Base-by-base conservation (phyloP, 1,140 invertebrate genomes). In the Bombyx mandarina region DNA sequence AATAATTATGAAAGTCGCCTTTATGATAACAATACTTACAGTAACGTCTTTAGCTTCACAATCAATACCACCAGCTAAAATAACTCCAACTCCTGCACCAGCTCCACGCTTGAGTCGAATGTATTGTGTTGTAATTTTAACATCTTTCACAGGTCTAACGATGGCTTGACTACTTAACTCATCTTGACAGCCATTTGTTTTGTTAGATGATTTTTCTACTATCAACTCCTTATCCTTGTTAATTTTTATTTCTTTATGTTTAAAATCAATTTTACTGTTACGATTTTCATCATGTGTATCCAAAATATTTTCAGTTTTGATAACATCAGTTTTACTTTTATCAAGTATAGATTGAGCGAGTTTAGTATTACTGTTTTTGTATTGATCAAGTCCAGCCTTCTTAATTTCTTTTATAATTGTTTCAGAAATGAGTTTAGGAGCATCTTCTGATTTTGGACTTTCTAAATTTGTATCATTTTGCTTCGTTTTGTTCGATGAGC, bases 1-100 rank as follows among this genome's bases (percentile, higher is more conserved):
- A 35, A 35, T 35, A 35, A 35, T 35, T 18, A 18, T 18, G 26
- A 35, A 5, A 2, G 4, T 35, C 4, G 26, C 26, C 2, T 35
- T 35, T 3, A 35, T 35, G 26, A 3, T 35, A 35, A 35, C 26
- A 35, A 1, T 51, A 80, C 91, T 89, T 83, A 96, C 94, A 60
- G 95, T 97, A 52, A 97, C 96, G 86, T 97, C 94, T 85, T 97
- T 97, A 62, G 92, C 92, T 88, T 97, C 95, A 79, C 95, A 96
- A 75, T 97, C 96, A 6, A 92, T 91, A 6, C 96, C 96, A 49
- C 95, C 96, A 48, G 95, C 95, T 52, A 97, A 82, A 6, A 94
- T 96, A 50, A 97, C 94, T 10, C 96, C 96, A 47, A 97, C 92
- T 71, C 93, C 95, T 7, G 94, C 92, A 42, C 92, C 92, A 7